Percentiles rank a stretch among this genome's conserved stretches.
These are phyloP conservation scores for Bactericera cockerelli DNA, from an alignment of 1,140 invertebrate genomes.

Conservation along the genomic window DNA sequence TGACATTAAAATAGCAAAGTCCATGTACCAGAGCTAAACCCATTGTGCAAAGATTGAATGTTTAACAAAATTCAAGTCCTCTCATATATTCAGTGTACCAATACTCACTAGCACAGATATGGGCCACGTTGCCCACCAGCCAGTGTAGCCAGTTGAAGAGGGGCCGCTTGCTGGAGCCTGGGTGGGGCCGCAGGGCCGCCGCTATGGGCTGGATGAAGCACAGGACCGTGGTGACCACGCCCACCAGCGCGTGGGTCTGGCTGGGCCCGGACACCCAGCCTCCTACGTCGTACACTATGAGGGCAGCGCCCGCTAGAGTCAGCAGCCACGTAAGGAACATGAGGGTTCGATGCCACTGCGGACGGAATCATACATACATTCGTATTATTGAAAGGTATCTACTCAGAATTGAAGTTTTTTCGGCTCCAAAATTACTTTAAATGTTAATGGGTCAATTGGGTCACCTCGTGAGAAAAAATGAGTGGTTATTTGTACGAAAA, in stretches of 20 bases:
- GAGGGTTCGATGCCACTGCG: conserved; percentile 67
- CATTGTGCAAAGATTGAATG: no score
- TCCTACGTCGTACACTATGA: conserved; percentile 70
- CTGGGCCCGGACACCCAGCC: conserved; percentile 49
- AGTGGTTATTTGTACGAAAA: no score
- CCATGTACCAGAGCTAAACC: no score
- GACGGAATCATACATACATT: conserved; percentile 17
- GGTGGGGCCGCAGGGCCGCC: conserved; percentile 72
- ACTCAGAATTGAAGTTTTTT: no score
- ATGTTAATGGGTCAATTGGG: no score
- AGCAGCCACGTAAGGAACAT: conserved; percentile 70
- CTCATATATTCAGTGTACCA: no score
- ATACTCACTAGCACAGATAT: conserved; percentile 71
- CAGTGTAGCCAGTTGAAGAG: conserved; percentile 94
- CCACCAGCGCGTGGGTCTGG: conserved; percentile 68
- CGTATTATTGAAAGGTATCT: no score
- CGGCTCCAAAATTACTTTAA: no score
- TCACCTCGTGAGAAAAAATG: no score
- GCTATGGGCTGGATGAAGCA: conserved; percentile 79
- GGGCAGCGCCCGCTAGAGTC: conserved; percentile 55
- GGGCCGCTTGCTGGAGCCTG: conserved; percentile 57
- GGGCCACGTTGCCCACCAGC: conserved; percentile 80
- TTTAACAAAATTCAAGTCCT: no score
- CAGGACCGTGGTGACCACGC: conserved; percentile 55
- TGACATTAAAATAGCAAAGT: no score